Evolutionary conservation across 2,113 vertebrate genomes (phyloP).

Genomic region (Amphilophus citrinellus): DNA sequence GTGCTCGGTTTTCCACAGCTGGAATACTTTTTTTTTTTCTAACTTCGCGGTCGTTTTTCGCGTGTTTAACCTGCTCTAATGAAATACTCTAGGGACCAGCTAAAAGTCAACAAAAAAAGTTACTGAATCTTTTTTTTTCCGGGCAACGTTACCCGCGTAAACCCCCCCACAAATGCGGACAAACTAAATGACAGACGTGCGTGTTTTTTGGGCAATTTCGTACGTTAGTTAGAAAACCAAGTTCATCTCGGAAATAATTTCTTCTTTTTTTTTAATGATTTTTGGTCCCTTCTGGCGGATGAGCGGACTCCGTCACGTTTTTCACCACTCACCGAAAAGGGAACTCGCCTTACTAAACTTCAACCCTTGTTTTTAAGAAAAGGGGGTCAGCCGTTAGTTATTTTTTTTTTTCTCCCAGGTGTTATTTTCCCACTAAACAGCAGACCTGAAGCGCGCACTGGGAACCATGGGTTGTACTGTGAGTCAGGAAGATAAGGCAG

Average conservation of each 20-base stretch:
- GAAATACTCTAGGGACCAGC: constrained; percentile 23
- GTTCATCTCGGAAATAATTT: constrained; percentile 16
- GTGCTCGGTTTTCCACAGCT: constrained; percentile 55
- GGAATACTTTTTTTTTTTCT: constrained; percentile 71
- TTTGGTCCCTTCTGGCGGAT: constrained; percentile 24
- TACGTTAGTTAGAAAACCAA: neutral
- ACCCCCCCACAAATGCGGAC: constrained; percentile 22
- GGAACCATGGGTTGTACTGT: constrained; percentile 95
- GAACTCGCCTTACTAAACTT: constrained; percentile 66
- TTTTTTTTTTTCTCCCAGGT: constrained; percentile 34
- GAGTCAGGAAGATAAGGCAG: constrained; percentile 95
- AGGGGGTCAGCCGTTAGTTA: neutral
- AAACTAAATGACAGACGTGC: constrained; percentile 19
- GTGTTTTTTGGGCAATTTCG: constrained; percentile 18
- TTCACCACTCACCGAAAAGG: constrained; percentile 49
- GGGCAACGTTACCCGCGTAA: constrained; percentile 4
- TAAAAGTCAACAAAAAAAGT: constrained; percentile 41
- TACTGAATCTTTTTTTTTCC: neutral
- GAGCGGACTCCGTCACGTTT: constrained; percentile 54
- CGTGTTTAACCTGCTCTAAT: constrained; percentile 45
- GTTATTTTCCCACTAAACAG: constrained; percentile 64
- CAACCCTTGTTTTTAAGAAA: constrained; percentile 25
- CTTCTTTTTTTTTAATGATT: constrained; percentile 12
- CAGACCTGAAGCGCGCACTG: constrained; percentile 85
- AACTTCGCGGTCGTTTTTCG: constrained; percentile 58